Evolutionary conservation across 2,888 invertebrate genomes (phyloP).

Genomic region (Neuroscelio doddi): DNA sequence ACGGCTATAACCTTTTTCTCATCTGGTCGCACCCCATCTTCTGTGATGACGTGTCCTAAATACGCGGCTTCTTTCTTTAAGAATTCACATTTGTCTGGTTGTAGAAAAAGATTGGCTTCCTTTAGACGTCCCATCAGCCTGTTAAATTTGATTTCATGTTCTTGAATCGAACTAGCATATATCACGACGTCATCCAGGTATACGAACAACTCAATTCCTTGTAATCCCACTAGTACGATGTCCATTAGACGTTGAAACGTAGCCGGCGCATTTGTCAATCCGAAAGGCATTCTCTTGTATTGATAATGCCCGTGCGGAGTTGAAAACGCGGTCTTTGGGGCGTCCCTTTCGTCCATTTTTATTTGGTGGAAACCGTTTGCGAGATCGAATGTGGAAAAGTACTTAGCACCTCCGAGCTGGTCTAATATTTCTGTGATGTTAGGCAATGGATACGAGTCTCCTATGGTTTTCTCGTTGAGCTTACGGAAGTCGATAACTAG

Average conservation of each 20-base stretch:
- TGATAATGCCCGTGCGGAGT: slow-evolving; percentile 47
- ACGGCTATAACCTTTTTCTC: slow-evolving; percentile 45
- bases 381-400: slow-evolving; percentile 51
- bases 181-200: slow-evolving; percentile 48
- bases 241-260: slow-evolving; percentile 61
- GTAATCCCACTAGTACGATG: slow-evolving; percentile 38
- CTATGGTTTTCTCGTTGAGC: slow-evolving; percentile 33
- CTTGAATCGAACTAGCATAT: slow-evolving; percentile 27
- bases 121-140: slow-evolving; percentile 38
- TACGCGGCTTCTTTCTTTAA: slow-evolving; percentile 52
- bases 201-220: slow-evolving; percentile 42
- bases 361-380: slow-evolving; percentile 54
- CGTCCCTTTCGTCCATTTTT: slow-evolving; percentile 33
- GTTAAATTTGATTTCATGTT: slow-evolving; percentile 34
- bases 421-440: slow-evolving; percentile 52
- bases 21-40: slow-evolving; percentile 54
- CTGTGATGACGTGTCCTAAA: slow-evolving; percentile 52
- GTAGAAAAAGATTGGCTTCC: slow-evolving; percentile 32
- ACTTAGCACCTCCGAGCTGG: slow-evolving; percentile 42
- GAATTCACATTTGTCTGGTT: too few species aligned
- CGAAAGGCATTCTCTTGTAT: slow-evolving; percentile 55
- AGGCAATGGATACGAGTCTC: slow-evolving; percentile 40
- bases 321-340: slow-evolving; percentile 46
- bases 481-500: slow-evolving; percentile 30
- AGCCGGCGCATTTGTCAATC: slow-evolving; percentile 55